Conservation (phyloP, 2,888 invertebrate genomes). For the Eustalomyia histrio region DNA sequence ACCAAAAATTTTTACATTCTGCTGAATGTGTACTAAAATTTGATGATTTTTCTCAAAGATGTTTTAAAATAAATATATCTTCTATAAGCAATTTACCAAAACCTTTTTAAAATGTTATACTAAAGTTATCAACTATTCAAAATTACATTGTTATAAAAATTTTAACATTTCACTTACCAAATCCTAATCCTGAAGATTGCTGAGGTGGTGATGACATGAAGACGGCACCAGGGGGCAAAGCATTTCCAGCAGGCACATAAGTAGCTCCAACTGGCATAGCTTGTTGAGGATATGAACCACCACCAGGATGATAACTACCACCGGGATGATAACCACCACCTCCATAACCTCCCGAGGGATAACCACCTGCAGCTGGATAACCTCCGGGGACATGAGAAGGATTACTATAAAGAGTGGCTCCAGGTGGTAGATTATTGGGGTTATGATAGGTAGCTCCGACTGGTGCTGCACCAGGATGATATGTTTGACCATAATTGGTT, state of each 20-base stretch:
- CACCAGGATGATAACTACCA: slow-evolving; percentile 68
- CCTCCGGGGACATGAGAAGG: slow-evolving; percentile 62
- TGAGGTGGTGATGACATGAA: slow-evolving; percentile 73
- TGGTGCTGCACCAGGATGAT: slow-evolving; percentile 68
- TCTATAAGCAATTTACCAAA: too few species aligned
- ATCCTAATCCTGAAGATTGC: slow-evolving; percentile 77
- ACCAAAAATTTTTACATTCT: too few species aligned
- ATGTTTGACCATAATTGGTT: slow-evolving; percentile 69
- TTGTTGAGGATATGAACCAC: slow-evolving; percentile 7
- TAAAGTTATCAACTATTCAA: too few species aligned
- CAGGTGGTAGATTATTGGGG: slow-evolving; percentile 71
- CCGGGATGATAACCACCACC: slow-evolving; percentile 68
- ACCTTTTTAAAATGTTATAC: too few species aligned
- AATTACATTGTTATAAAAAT: not conserved
- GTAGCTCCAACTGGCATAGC: slow-evolving; percentile 73
- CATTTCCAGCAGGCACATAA: slow-evolving; percentile 70
- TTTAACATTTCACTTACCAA: slow-evolving; percentile 71
- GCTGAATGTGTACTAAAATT: too few species aligned
- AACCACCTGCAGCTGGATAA: slow-evolving; percentile 67
- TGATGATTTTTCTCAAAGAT: too few species aligned
- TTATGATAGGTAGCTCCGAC: slow-evolving; percentile 72
- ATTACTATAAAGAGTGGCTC: slow-evolving; percentile 69
- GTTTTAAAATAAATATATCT: too few species aligned
- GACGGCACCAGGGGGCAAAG: slow-evolving; percentile 73
- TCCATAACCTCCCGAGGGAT: slow-evolving; percentile 66